phyloP scores from a whole-genome alignment of 2,113 vertebrate genomes.

The Hypanus sabinus region DNA sequence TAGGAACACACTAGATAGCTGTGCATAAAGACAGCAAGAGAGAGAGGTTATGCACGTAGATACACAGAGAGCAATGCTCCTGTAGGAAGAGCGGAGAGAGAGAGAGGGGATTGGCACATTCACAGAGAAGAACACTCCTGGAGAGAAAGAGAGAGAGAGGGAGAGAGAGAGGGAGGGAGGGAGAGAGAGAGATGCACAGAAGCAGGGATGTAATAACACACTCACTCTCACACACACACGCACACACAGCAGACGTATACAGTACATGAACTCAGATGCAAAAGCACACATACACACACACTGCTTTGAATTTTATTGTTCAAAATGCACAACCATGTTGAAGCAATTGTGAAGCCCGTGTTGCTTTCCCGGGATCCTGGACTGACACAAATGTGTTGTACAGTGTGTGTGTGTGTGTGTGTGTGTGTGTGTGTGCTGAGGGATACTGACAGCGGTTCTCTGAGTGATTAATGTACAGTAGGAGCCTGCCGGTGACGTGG shows the following conservation, averaged over 20 bases:
- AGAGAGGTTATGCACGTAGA: too few relatives aligned
- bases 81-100: too few relatives aligned
- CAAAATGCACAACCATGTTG: neutral
- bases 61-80: too few relatives aligned
- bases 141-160: too few relatives aligned
- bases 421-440: neutral
- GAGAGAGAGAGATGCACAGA: neutral
- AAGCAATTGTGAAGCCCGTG: neutral
- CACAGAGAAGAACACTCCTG: too few relatives aligned
- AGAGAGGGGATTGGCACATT: too few relatives aligned
- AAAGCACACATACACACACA: neutral
- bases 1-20: too few relatives aligned
- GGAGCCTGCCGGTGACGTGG: neutral
- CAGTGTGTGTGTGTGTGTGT: too few relatives aligned
- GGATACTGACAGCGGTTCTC: conserved; percentile 8
- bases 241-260: neutral
- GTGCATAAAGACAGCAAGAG: too few relatives aligned
- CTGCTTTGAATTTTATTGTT: neutral
- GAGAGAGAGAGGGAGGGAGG: too few relatives aligned
- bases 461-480: conserved; percentile 39
- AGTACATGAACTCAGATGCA: neutral
- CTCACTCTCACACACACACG: neutral
- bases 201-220: neutral
- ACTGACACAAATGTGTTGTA: neutral
- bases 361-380: neutral